Percentiles rank a stretch among this genome's conserved stretches.
Conservation (phyloP, 2,888 invertebrate genomes). For the Miltochrista miniata region DNA sequence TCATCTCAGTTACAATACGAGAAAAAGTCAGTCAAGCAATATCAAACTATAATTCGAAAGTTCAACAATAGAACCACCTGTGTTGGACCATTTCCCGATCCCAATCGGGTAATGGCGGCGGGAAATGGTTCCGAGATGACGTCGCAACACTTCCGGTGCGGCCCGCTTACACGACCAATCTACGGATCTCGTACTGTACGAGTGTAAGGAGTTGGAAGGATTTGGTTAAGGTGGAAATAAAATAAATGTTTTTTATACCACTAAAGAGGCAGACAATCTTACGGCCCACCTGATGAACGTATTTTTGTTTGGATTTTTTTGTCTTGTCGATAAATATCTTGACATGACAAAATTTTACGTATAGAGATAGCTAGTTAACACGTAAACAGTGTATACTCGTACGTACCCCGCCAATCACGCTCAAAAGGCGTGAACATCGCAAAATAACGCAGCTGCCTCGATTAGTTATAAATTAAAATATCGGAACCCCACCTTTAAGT, state of each 20-base stretch:
- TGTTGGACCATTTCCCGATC: constrained; percentile 51
- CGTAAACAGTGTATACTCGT: neutral
- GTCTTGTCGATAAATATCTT: no score
- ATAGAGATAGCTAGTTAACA: no score
- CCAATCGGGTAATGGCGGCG: constrained; percentile 64
- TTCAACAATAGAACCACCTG: constrained; percentile 25
- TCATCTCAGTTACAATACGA: no score
- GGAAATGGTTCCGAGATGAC: constrained; percentile 68
- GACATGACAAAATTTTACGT: no score
- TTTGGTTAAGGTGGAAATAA: no score
- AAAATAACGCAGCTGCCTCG: constrained; percentile 33
- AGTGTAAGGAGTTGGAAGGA: no score
- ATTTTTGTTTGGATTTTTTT: no score
- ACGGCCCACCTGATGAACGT: no score
- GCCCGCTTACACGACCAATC: constrained; percentile 22
- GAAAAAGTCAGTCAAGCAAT: constrained; percentile 4
- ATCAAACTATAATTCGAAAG: constrained; percentile 6
- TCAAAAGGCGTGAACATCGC: constrained; percentile 33
- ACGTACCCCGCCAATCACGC: constrained; percentile 20
- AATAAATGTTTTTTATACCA: no score
- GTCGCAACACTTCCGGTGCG: constrained; percentile 51
- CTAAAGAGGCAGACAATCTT: no score
- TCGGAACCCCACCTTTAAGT: constrained; percentile 37
- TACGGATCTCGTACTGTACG: neutral
- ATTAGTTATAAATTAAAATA: constrained; percentile 53